Base-by-base conservation (phyloP, 2,797 vertebrate species). In the Fratercula arctica region DNA sequence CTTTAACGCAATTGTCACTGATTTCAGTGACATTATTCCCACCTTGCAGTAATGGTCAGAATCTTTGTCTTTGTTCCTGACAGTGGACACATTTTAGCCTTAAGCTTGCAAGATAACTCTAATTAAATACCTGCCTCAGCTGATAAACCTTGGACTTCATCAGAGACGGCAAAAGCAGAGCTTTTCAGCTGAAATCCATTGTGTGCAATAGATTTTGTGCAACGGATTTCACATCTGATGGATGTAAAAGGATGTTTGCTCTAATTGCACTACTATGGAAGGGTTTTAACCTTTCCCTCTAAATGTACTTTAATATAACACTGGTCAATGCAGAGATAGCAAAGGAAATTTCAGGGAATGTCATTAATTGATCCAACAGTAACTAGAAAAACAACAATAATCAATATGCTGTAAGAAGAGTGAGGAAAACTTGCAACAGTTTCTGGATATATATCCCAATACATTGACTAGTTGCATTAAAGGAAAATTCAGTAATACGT, bases 221-320 rank as follows among this genome's bases (percentile, higher is more conserved):
- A 68, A 60, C 66, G 70, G 59, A 81, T 82, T 93, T 94, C 64
- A 82, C 31, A 24, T 74, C 59, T 74, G 70, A 60, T 60, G 74
- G 31, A 59, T 77, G 13, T 35, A 69, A 92, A 80, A 74, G 20
- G 2, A 11, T 83, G 48, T 50, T 79, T 0, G 0, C 25, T 82
- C 39, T 80, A 89, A 92, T 76, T 93, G 45, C 39, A 35, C 79
- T 76, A 64, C 63, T 31, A 39, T 77, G 60, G 63, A 91, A 89
- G 33, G 11, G 20, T 69, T 93, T 87, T 85, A 94, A 92, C 28
- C 48, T 94, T 87, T 95, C 57, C 35, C 29, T 84, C 64, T 57
- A 70, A 92, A 86, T 57, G 45, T 46, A 35, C 41, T 84, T 86
- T 48, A 66, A 57, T 86, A 35, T 35, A 75, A n/a, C 26, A 39